A percentile compares a stretch with the other conserved stretches of the same genome.
Evolutionary conservation across 2,797 vertebrate genomes (phyloP).

Genomic region (Catamblyrhynchus diadema): DNA sequence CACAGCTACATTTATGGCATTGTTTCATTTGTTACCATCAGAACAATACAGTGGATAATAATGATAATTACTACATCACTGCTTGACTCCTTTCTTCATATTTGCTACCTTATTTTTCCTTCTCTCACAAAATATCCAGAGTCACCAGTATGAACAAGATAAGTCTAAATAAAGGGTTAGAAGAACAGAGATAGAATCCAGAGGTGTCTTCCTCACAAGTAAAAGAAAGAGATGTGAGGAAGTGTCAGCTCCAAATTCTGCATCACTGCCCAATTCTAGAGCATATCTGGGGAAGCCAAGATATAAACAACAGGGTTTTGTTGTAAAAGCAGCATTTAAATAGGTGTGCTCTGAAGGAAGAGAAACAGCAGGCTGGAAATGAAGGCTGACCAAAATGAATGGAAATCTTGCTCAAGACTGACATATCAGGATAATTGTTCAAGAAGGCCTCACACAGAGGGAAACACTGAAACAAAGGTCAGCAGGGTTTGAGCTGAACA

Average conservation of each 20-base stretch:
- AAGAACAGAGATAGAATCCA: background rate
- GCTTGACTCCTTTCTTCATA: background rate
- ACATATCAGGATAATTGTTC: background rate
- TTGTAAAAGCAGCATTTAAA: background rate
- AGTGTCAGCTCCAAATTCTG: background rate
- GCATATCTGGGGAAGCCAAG: accelerated
- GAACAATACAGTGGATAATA: background rate
- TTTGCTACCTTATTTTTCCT: background rate
- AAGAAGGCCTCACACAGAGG: background rate
- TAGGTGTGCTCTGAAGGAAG: background rate
- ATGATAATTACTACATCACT: background rate
- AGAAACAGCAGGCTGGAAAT: background rate
- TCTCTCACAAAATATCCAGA: background rate
- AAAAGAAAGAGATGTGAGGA: background rate
- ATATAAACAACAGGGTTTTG: background rate
- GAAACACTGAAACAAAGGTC: background rate
- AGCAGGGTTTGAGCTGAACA: background rate
- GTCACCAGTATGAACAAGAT: background rate
- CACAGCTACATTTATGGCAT: too few relatives aligned
- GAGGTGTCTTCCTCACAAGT: background rate
- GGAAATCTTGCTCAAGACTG: slow-evolving; percentile 4
- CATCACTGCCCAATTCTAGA: background rate
- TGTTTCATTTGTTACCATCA: background rate
- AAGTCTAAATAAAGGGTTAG: background rate
- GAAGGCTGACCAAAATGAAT: slow-evolving; percentile 3